phyloP scores from a whole-genome alignment of 2,113 vertebrate species.

The Mystacornis crossleyi region DNA sequence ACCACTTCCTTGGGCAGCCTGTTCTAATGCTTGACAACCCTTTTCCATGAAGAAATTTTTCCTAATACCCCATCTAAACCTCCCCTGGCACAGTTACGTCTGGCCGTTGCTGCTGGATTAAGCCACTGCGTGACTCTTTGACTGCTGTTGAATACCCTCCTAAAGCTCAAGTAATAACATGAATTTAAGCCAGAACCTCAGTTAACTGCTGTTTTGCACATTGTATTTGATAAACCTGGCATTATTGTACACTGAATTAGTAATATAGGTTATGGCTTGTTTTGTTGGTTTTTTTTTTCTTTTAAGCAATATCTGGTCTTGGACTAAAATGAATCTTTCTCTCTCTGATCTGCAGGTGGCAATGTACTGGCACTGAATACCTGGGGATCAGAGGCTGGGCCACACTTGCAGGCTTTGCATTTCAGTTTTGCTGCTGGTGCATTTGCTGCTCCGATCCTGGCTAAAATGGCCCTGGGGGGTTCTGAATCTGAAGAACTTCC shows the following conservation, averaged over 20 bases:
- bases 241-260: background rate
- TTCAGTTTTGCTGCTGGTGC: constrained; percentile 93
- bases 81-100: background rate
- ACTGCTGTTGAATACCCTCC: background rate
- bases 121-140: background rate
- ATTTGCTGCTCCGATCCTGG: constrained; percentile 86
- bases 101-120: background rate
- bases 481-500: background rate
- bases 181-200: background rate
- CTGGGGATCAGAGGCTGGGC: constrained; percentile 84
- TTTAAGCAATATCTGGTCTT: background rate
- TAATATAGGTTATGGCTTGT: fast-evolving
- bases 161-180: background rate
- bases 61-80: background rate
- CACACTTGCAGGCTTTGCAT: constrained; percentile 93
- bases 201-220: background rate
- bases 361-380: constrained; percentile 87
- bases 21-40: background rate
- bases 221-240: background rate
- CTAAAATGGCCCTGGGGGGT: constrained; percentile 81
- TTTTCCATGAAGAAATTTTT: background rate
- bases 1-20: background rate
- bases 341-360: constrained; percentile 79
- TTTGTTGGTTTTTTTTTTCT: background rate
- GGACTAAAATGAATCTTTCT: background rate